These are phyloP conservation scores for Venustoraphidia nigricollis DNA, from an alignment of 2,888 invertebrate genomes.

Conservation along the genomic window DNA sequence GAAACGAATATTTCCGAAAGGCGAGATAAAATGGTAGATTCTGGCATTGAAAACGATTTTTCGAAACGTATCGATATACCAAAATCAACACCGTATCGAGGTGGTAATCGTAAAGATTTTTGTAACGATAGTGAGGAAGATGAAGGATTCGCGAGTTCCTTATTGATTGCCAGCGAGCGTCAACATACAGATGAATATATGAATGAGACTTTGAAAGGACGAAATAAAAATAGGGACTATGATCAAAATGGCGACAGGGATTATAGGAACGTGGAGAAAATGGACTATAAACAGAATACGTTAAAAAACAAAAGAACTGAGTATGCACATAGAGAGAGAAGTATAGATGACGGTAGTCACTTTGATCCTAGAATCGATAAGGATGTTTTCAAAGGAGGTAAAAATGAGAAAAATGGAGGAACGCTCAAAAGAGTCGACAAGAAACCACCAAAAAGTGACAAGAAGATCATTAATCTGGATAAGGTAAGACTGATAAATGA, in stretches of 20 bases:
- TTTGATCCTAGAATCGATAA: constrained; percentile 48
- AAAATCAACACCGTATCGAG: constrained; percentile 3
- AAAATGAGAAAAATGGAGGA: constrained; percentile 14
- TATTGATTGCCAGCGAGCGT: constrained; percentile 57
- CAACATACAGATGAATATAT: constrained; percentile 52
- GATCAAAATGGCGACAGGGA: constrained; percentile 1
- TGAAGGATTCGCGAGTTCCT: constrained; percentile 50
- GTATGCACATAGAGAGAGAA: constrained; percentile 36
- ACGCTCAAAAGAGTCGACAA: constrained; percentile 30
- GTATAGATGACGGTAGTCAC: constrained; percentile 51
- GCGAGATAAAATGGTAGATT: constrained; percentile 54
- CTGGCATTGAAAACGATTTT: constrained; percentile 69
- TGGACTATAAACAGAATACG: constrained; percentile 18
- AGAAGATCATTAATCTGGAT: constrained; percentile 55
- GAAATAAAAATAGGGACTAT: constrained; percentile 1
- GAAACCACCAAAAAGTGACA: constrained; percentile 41
- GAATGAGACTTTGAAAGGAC: constrained; percentile 3
- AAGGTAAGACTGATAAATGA: constrained; percentile 45
- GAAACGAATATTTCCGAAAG: constrained; percentile 28
- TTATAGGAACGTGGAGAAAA: constrained; percentile 15
- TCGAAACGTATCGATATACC: constrained; percentile 11
- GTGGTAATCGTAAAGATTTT: constrained; percentile 8
- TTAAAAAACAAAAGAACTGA: constrained; percentile 32
- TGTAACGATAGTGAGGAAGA: constrained; percentile 46
- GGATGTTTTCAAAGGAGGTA: constrained; percentile 18